Base-by-base conservation (phyloP, 2,888 invertebrate genomes). In the Eupithecia insigniata region DNA sequence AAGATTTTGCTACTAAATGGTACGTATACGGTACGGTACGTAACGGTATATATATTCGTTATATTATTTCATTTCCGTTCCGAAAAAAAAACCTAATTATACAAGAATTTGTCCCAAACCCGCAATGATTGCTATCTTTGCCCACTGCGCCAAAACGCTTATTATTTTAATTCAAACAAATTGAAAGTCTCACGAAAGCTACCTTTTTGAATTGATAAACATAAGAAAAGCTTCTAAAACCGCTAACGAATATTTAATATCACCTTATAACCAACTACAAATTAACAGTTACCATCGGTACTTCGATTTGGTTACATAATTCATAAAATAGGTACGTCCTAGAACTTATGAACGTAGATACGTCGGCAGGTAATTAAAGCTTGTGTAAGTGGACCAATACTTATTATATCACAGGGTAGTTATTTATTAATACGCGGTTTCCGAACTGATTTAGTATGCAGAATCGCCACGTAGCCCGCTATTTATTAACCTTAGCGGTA, bases 391-490 rank as follows among this genome's bases (percentile, higher is more conserved):
- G 86, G 85, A 82, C 85, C 85, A 86, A 85, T 87, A 86, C 86
- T 89, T 87, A 87, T 88, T 89, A 87, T 88, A 90, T 88, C 86
- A 87, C 84, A 81, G 82, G 77, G 73, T 81, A 84, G 89, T 85
- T 88, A 90, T 89, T 90, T 90, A 90, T 90, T 81, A 90, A 82
- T 75, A 80, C 76, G 78, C 82, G 81, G 87, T 84, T 85, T 78
- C 85, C 84, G 84, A 88, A 87, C 84, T 89, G 89, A 90, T 91
- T 90, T 90, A 90, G 85, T 90, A 91, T 91, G 89, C 89, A 86
- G 82, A 84, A 83, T 85, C 86, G 86, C 85, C 82, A 83, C 84
- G 83, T 85, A 81, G 78, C 80, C 80, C 76, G 80, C 83, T 87
- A 88, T 88, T 87, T 88, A 90, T 87, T 85, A 87, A 86, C 85